These are phyloP conservation scores for Hermodice carunculata DNA, from an alignment of 2,888 invertebrate genomes.

Conservation along the genomic window DNA sequence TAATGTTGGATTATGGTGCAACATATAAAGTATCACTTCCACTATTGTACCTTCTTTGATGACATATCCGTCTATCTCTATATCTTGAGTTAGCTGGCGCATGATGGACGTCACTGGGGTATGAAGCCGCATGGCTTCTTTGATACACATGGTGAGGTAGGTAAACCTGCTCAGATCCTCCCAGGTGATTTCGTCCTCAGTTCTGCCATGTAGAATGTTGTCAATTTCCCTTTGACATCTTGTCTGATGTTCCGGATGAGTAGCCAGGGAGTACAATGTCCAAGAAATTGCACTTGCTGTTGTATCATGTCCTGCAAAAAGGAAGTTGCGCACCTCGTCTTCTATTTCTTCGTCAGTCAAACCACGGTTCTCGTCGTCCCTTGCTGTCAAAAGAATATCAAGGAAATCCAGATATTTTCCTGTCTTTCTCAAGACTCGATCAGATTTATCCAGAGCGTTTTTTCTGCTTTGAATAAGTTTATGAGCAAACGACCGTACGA, in stretches of 20 bases:
- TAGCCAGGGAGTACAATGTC: slow-evolving; percentile 45
- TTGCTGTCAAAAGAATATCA: no score
- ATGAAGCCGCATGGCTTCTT: slow-evolving; percentile 50
- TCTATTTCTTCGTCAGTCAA: no score
- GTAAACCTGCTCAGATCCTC: slow-evolving; percentile 49
- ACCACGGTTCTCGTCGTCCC: no score
- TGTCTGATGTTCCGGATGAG: slow-evolving; percentile 41
- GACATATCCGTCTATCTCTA: slow-evolving; percentile 42
- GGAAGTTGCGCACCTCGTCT: no score
- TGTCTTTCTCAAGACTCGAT: no score
- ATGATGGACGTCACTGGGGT: slow-evolving; percentile 50
- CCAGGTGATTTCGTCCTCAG: slow-evolving; percentile 22
- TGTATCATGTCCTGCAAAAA: slow-evolving; percentile 57
- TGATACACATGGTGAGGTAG: slow-evolving; percentile 53
- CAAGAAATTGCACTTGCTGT: slow-evolving; percentile 50
- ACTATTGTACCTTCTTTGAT: slow-evolving; percentile 44
- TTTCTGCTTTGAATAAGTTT: slow-evolving; percentile 54
- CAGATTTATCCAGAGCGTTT: slow-evolving; percentile 49
- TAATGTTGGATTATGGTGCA: slow-evolving; percentile 50
- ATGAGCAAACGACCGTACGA: slow-evolving; percentile 57
- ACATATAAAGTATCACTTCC: slow-evolving; percentile 45
- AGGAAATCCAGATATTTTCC: no score
- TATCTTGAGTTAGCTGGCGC: slow-evolving; percentile 43
- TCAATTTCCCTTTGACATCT: slow-evolving; percentile 41
- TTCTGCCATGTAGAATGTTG: slow-evolving; percentile 29